phyloP scores from a whole-genome alignment of 2,113 vertebrate species.

The Athene cunicularia region DNA sequence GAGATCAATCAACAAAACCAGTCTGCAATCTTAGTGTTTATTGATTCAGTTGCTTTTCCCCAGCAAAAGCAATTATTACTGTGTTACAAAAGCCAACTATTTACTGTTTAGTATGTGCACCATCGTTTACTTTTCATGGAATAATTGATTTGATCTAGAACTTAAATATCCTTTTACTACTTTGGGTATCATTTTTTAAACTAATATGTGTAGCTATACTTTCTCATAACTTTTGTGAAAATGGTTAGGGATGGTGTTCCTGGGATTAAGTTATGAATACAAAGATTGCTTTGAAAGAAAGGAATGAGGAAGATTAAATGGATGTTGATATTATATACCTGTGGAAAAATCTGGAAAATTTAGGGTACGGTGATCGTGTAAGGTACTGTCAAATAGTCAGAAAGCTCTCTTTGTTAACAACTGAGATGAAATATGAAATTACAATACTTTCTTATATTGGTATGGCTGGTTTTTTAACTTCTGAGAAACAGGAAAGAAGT shows the following conservation, averaged over 20 bases:
- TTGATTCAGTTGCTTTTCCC: constrained; percentile 53
- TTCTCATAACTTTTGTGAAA: not conserved
- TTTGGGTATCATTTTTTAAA: not conserved
- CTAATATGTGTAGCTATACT: not conserved
- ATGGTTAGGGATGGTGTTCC: not conserved
- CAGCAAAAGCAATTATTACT: constrained; percentile 39
- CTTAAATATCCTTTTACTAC: not conserved
- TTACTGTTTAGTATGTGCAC: not conserved
- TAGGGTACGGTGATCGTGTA: not conserved
- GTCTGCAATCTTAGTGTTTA: constrained; percentile 37
- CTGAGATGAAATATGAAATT: not conserved
- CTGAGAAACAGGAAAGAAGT: not conserved
- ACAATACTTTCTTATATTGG: not conserved
- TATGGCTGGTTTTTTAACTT: not conserved
- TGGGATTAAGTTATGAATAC: not conserved
- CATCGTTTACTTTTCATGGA: constrained; percentile 1
- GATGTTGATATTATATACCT: not conserved
- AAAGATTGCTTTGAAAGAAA: not conserved
- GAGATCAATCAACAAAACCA: constrained; percentile 54
- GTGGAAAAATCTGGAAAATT: not conserved
- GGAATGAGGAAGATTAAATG: not conserved
- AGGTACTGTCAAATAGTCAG: not conserved
- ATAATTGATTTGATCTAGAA: not conserved
- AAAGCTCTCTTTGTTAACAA: not conserved
- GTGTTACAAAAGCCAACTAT: constrained; percentile 28